Conservation (phyloP, 2,888 invertebrate species). For the Choristoneura rosaceana region DNA sequence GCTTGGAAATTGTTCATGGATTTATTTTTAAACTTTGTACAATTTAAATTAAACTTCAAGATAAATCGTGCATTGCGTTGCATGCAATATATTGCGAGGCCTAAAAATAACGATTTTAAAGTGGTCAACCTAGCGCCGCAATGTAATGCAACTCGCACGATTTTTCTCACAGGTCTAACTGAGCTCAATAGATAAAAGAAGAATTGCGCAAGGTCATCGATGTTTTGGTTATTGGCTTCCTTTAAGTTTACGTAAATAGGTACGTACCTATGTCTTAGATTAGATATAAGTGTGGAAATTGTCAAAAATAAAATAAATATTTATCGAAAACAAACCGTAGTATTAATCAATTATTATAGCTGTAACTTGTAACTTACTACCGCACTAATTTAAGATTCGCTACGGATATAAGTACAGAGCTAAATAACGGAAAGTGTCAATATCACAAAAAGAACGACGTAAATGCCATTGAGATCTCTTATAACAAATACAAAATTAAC, state of each 20-base stretch:
- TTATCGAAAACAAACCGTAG: not conserved
- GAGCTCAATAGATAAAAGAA: no score
- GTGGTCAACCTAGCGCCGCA: no score
- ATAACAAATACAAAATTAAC: not conserved
- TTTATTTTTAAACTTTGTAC: not conserved
- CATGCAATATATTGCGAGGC: no score
- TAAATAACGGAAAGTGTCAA: not conserved
- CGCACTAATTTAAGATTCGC: no score
- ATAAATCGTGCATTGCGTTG: no score
- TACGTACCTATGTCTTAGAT: no score
- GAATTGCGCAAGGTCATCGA: not conserved
- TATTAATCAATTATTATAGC: not conserved
- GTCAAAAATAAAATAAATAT: not conserved
- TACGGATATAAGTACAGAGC: not conserved
- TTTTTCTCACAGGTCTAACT: no score
- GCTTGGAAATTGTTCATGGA: not conserved
- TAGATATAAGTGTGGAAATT: no score
- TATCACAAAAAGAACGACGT: not conserved
- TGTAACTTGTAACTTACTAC: not conserved
- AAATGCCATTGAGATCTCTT: conserved; percentile 30
- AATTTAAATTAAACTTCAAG: no score
- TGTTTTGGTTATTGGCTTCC: not conserved
- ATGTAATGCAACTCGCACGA: no score
- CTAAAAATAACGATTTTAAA: no score
- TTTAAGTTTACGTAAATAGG: no score